Evolutionary conservation across 2,797 vertebrate genomes (phyloP), one percentile per base, ranked within the genome.

Genomic region (Amblyopsis hoosieri): DNA sequence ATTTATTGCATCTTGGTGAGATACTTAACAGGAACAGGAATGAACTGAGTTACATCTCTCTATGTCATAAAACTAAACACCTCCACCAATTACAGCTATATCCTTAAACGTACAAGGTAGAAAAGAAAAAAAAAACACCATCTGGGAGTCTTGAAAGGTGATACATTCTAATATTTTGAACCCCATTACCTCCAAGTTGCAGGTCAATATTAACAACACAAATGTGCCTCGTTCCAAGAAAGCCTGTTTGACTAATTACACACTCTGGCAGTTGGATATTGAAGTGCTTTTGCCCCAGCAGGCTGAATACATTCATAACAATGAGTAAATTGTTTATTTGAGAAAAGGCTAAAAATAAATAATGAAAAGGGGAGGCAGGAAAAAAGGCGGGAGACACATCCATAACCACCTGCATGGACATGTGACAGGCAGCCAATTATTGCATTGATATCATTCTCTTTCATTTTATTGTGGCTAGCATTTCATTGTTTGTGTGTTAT

Each of bases 261-360:
- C 12, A 8, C 13, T 84, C 84, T 90, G 86, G 89, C 88, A 91
- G 87, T 83, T 86, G 78, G 79, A 81, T 85, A 37, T 37, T 37
- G 33, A 37, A 37, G 33, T 9, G 33, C 33, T 37, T 9, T 37
- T 37, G 33, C 33, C 33, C 33, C 33, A 37, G 33, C 33, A 37
- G 33, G 6, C 5, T 37, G 33, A 37, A 11, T 46, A 13, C 9
- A 72, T 80, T 89, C 81, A 76, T 87, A 14, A 31, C 31, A 65
- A 64, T 4, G 4, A 42, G 37, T 11, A 37, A 12, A 12, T 60
- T 47, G 55, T 45, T 59, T 54, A 33, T 17, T 5, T 31, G 13
- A 55, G 59, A 56, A 64, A 23, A 4, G 4, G 23, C 37, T 51
- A 33, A 54, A 2, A 33, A n/a, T 12, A 54, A 6, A 29, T 2